Base-by-base conservation (phyloP, 2,888 invertebrate species). In the Campoplex nolae region DNA sequence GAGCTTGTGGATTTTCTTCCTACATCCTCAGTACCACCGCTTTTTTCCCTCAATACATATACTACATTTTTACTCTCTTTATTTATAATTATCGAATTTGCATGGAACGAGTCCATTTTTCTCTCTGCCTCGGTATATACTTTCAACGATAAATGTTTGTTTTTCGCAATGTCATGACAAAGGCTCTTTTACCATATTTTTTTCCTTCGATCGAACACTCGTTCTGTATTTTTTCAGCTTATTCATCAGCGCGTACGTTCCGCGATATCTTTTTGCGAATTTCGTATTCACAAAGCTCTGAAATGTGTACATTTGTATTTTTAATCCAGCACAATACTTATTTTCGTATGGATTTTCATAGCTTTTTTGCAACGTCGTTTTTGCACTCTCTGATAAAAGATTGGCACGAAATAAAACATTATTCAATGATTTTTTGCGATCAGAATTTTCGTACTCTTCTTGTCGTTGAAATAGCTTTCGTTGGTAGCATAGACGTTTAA, bases 61-160 rank as follows among this genome's bases (percentile, higher is more conserved):
- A 28, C 23, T 8, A 9, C 23, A 13, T 18, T 35, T 67, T 8
- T 11, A 35, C 45, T n/a, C 51, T 73, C 65, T 35, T 38, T n/a
- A n/a, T n/a, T 73, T 65, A 58, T 68, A 68, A 68, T 68, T 80
- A 62, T 73, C 51, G 51, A 65, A 58, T 35, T 65, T 73, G 56
- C 28, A 65, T 73, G 13, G 65, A 73, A 65, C 16, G 48, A 65
- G 32, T 28, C 28, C 1, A 23, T 32, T 70, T 45, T 71, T 58
- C 23, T 73, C 65, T 13, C 62, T 28, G 58, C 16, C 65, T 45
- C 48, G 32, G 58, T 45, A 54, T 70, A 48, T 48, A 48, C 48
- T 78, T 56, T 28, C 45, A 78, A 23, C 32, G 65, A 77, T 67
- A 77, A 54, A 68, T 68, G 38, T 68, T 54, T 54, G 13, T 78